phyloP scores from a whole-genome alignment of 2,113 vertebrate genomes.

The Cygnus buccinator region DNA sequence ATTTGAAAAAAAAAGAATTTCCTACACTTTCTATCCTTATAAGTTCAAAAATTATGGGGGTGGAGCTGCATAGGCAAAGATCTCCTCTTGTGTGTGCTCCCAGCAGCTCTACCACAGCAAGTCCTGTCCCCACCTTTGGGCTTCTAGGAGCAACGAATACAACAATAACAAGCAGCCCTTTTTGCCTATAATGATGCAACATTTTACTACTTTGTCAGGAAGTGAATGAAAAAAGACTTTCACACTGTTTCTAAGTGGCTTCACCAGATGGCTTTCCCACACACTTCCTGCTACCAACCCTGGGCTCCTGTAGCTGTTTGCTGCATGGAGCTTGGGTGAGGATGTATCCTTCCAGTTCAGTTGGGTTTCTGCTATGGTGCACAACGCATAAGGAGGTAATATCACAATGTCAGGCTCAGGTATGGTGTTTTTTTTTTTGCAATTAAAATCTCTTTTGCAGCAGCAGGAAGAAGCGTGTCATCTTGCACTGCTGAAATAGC shows the following conservation, averaged over 20 bases:
- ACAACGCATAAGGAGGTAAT: not conserved
- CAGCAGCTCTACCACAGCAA: not conserved
- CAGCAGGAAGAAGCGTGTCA: not conserved
- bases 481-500: conserved; percentile 19
- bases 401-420: conserved; percentile 34
- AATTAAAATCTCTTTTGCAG: conserved; percentile 14
- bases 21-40: not conserved
- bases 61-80: not conserved
- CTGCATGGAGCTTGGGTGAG: not conserved
- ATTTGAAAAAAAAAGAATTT: not conserved
- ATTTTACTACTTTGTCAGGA: conserved; percentile 65
- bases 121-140: not conserved
- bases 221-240: conserved; percentile 62
- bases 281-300: conserved; percentile 58
- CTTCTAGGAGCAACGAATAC: conserved; percentile 3
- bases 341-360: not conserved
- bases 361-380: conserved; percentile 1
- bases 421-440: not conserved
- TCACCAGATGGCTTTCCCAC: conserved; percentile 71
- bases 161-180: not conserved
- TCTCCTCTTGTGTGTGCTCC: not conserved
- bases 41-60: not conserved
- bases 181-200: conserved; percentile 8
- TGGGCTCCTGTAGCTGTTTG: conserved; percentile 44
- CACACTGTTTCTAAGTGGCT: conserved; percentile 31